These are phyloP conservation scores for Trachymyrmex cornetzi DNA, from an alignment of 1,140 invertebrate species.

Conservation along the genomic window DNA sequence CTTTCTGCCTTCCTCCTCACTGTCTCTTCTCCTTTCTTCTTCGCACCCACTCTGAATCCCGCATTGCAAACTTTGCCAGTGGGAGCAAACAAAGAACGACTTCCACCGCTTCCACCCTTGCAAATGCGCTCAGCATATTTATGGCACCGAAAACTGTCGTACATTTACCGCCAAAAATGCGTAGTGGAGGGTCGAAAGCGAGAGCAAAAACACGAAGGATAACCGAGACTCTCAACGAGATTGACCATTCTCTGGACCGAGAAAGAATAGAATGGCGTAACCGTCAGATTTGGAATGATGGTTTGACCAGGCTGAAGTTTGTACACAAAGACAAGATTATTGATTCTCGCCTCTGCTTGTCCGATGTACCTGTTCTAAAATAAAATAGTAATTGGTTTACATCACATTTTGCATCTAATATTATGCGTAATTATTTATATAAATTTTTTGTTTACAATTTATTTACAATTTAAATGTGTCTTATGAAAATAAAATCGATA, in stretches of 20 bases:
- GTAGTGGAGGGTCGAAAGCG: slow-evolving; percentile 35
- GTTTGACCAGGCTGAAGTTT: neutral
- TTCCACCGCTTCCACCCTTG: slow-evolving; percentile 68
- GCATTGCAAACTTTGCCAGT: slow-evolving; percentile 54
- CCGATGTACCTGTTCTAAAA: neutral
- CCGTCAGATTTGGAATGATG: slow-evolving; percentile 46
- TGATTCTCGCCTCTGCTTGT: neutral
- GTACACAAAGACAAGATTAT: slow-evolving; percentile 38
- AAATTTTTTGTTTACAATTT: neutral
- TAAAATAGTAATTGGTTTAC: neutral
- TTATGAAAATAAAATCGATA: neutral
- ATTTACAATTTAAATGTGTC: neutral
- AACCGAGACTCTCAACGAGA: slow-evolving; percentile 55
- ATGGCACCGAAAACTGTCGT: slow-evolving; percentile 68
- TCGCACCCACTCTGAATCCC: slow-evolving; percentile 29
- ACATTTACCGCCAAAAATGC: slow-evolving; percentile 60
- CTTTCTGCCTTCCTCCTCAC: neutral
- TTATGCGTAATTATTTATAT: neutral
- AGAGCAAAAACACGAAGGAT: slow-evolving; percentile 40
- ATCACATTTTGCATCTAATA: neutral
- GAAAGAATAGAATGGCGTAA: slow-evolving; percentile 30
- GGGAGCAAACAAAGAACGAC: slow-evolving; percentile 72
- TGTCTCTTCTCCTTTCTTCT: slow-evolving; percentile 16
- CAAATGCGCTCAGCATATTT: slow-evolving; percentile 76
- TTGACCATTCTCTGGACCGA: slow-evolving; percentile 12